Percentiles rank a stretch among this genome's conserved stretches.
Conservation (phyloP, 2,797 vertebrate genomes). For the Capromys pilorides region DNA sequence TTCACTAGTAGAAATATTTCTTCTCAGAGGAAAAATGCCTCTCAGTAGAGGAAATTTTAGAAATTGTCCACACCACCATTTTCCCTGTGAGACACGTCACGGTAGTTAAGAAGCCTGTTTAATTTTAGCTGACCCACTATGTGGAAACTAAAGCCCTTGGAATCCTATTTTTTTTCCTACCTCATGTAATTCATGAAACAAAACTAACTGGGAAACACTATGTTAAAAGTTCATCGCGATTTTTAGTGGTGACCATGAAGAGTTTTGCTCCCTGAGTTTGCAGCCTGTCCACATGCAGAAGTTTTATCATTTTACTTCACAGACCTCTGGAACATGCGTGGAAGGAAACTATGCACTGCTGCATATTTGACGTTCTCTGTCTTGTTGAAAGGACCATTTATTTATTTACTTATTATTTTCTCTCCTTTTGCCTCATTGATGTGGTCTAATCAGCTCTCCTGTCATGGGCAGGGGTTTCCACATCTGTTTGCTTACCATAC, state of each 20-base stretch:
- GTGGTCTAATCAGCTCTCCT: slow-evolving; percentile 16
- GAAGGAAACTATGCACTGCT: neutral
- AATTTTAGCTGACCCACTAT: slow-evolving; percentile 3
- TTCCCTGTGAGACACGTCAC: neutral
- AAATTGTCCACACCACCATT: neutral
- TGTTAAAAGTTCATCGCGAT: slow-evolving; percentile 1
- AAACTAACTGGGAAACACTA: neutral
- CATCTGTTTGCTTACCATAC: slow-evolving; percentile 50
- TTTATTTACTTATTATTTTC: slow-evolving; percentile 32
- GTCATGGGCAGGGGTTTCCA: slow-evolving; percentile 24
- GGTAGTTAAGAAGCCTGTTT: slow-evolving; percentile 17
- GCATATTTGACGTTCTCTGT: neutral
- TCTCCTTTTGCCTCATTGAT: slow-evolving; percentile 44
- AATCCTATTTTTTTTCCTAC: neutral
- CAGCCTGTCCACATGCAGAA: neutral
- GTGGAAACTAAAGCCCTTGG: neutral
- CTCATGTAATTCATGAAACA: neutral
- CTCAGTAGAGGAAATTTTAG: neutral
- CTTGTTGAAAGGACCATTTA: slow-evolving; percentile 42
- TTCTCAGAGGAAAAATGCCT: neutral
- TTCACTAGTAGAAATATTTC: neutral
- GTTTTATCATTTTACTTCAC: neutral
- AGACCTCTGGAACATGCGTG: neutral
- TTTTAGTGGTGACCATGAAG: neutral
- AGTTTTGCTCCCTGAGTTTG: slow-evolving; percentile 11